phyloP scores from a whole-genome alignment of 1,140 invertebrate species.

The Leptopilina boulardi region DNA sequence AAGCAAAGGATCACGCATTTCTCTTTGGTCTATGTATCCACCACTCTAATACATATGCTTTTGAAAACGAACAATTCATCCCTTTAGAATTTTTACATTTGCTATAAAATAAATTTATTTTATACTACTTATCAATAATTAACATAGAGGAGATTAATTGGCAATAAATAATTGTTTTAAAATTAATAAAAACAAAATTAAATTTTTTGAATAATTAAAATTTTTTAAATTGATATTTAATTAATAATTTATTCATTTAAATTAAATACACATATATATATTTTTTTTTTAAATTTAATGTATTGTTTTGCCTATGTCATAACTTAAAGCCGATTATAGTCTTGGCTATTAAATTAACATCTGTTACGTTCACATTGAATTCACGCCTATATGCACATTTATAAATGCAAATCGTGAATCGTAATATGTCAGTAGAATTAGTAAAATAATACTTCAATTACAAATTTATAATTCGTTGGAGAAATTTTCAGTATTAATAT shows the following conservation, averaged over 20 bases:
- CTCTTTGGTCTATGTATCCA: slow-evolving; percentile 12
- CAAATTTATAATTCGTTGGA: not conserved
- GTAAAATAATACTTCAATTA: not conserved
- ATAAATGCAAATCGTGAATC: not conserved
- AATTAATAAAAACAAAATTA: too few relatives aligned
- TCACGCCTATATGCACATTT: not conserved
- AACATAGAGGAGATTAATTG: too few relatives aligned
- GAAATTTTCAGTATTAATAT: not conserved
- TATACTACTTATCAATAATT: too few relatives aligned
- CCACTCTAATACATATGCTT: not conserved
- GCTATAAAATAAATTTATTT: not conserved
- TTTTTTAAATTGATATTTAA: too few relatives aligned
- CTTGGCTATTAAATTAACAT: slow-evolving; percentile 12
- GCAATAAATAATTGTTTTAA: too few relatives aligned
- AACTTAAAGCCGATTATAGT: slow-evolving; percentile 6
- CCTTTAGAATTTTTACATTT: not conserved
- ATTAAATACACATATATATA: too few relatives aligned
- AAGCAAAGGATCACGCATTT: not conserved
- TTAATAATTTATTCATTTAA: too few relatives aligned
- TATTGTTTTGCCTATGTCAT: not conserved
- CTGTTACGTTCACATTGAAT: slow-evolving; percentile 17
- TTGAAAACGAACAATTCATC: not conserved
- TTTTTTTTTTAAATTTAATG: not conserved
- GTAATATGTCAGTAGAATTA: not conserved
- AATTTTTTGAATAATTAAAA: too few relatives aligned